Base-by-base conservation (phyloP, 2,888 invertebrate genomes). In the Scaptomyza flava region DNA sequence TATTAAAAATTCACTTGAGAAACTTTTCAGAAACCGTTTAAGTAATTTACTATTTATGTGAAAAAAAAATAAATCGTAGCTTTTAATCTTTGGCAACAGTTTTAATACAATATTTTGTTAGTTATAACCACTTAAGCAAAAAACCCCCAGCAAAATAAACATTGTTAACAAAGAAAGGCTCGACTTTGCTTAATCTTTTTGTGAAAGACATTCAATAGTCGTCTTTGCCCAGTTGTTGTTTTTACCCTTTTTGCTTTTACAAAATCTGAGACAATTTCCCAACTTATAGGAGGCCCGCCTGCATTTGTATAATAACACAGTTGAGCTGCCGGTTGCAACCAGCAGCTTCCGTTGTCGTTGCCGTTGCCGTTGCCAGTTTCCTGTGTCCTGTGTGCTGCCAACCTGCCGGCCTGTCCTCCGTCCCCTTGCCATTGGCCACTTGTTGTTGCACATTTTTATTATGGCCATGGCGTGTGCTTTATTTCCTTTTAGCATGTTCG, bases 231-330 rank as follows among this genome's bases (percentile, higher is more conserved):
- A 34, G n/a, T 45, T 65, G 33, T 38, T 23, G 14, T 8, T 17
- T 41, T 48, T 43, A 23, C 43, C 33, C 14, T 38, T 38, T 14
- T 38, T 14, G 8, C 38, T 62, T 70, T 63, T 64, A 68, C 64
- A 45, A 83, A 81, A 81, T 83, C 83, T 79, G 84, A 83, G 81
- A 82, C 81, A 81, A 83, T 82, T 82, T 83, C 56, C 56, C 73
- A 81, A 81, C 72, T 81, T 83, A 78, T 66, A 72, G 69, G 67
- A 68, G 71, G 54, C 63, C 72, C 60, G 77, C 77, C 68, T 73
- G 73, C 84, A 83, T 83, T 83, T 81, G 78, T 75, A 78, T 82
- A 83, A 82, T 82, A 76, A 76, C 81, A 81, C 67, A 76, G 69
- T 60, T 59, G 76, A 77, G 81, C 75, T 69, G 65, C 65, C 77